Percentiles rank a stretch among this genome's conserved stretches.
Evolutionary conservation across 2,797 vertebrate species (phyloP).

Genomic region (Balearica regulorum): DNA sequence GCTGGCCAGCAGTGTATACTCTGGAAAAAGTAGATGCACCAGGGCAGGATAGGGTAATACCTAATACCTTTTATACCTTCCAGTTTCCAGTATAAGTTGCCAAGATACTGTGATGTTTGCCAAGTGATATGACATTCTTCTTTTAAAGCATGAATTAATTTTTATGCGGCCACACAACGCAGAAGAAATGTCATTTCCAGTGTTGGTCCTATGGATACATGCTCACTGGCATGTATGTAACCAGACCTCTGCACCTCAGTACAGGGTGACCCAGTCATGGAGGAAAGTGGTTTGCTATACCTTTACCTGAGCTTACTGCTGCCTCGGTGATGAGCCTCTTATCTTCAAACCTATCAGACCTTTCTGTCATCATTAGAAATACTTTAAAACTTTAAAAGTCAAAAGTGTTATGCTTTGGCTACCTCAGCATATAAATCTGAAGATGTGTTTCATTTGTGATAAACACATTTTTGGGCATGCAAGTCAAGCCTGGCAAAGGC

Average conservation of each 20-base stretch:
- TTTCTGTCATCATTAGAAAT: not conserved
- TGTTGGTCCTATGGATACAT: not conserved
- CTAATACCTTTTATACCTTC: not conserved
- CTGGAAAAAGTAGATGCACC: not conserved
- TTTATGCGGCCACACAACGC: not conserved
- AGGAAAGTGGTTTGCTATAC: not conserved
- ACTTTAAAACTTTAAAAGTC: not conserved
- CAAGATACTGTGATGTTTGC: not conserved
- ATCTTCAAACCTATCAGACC: slow-evolving; percentile 7
- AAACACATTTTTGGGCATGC: not conserved
- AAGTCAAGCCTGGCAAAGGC: not conserved
- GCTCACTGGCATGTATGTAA: not conserved
- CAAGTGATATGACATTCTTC: not conserved
- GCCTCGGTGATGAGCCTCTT: not conserved
- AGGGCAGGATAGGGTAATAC: not conserved
- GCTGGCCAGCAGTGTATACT: not conserved
- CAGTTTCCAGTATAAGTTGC: not conserved
- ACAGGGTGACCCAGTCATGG: not conserved
- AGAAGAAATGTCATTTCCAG: slow-evolving; percentile 9
- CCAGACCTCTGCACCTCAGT: not conserved
- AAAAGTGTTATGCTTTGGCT: not conserved
- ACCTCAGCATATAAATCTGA: slow-evolving; percentile 4
- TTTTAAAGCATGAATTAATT: not conserved
- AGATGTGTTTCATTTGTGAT: slow-evolving; percentile 15
- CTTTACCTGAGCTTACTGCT: not conserved